phyloP scores from a whole-genome alignment of 1,140 invertebrate genomes.

The Dendroctonus ponderosae region DNA sequence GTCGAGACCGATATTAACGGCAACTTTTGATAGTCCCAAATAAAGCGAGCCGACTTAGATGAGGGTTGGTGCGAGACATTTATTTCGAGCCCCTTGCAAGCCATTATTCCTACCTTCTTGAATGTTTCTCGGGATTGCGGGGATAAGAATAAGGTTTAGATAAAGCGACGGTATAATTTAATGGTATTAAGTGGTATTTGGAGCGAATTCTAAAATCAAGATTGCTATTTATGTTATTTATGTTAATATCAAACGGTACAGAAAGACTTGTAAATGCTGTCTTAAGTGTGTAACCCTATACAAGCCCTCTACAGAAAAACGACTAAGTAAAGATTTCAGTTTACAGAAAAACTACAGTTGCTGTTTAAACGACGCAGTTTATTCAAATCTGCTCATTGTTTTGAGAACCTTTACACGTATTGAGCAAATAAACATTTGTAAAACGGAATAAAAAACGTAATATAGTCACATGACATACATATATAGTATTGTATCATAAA shows the following conservation, averaged over 20 bases:
- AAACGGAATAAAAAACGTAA: no score
- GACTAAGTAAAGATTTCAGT: no score
- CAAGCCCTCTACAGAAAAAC: no score
- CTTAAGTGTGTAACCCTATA: not conserved
- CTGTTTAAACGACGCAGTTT: no score
- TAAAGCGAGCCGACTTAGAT: constrained; percentile 15
- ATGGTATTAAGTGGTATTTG: constrained; percentile 1
- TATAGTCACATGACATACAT: no score
- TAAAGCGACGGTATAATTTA: constrained; percentile 16
- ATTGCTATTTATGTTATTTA: no score
- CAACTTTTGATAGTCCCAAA: constrained; percentile 21
- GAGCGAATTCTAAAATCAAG: not conserved
- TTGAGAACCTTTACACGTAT: no score
- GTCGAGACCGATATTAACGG: constrained; percentile 16
- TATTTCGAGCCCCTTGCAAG: constrained; percentile 23
- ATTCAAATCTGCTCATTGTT: no score
- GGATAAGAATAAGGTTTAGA: constrained; percentile 24
- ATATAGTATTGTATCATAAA: no score
- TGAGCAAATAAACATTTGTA: no score
- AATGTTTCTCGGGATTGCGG: constrained; percentile 16
- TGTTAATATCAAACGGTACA: not conserved
- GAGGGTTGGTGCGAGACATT: constrained; percentile 22
- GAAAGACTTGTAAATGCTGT: not conserved
- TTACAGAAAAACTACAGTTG: no score
- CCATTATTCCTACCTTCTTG: constrained; percentile 24